These are phyloP conservation scores for Epizoanthus stellaris DNA, from an alignment of 92 coral and sea anemone genomes.

Conservation along the genomic window DNA sequence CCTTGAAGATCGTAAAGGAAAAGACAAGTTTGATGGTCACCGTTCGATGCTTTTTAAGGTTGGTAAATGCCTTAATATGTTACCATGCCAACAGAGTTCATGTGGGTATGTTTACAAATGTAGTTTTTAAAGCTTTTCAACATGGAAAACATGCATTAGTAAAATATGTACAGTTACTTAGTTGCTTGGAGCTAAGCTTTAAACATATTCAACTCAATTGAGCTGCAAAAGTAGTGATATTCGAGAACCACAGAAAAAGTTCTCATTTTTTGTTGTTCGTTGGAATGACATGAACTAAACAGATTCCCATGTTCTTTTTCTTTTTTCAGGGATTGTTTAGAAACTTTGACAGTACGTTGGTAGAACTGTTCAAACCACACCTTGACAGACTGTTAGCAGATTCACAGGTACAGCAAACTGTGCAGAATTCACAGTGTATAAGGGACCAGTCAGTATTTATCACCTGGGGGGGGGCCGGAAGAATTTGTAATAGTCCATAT, in stretches of 20 bases:
- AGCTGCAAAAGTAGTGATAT: too few relatives aligned
- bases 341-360: conserved; percentile 85
- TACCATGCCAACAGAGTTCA: neutral
- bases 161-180: too few relatives aligned
- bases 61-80: neutral
- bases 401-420: conserved; percentile 62
- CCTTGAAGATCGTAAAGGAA: conserved; percentile 96
- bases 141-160: too few relatives aligned
- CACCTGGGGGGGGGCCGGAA: too few relatives aligned
- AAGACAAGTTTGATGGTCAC: conserved; percentile 92
- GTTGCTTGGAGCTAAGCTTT: too few relatives aligned
- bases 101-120: too few relatives aligned
- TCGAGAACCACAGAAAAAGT: neutral
- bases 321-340: conserved; percentile 88
- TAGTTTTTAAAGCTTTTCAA: too few relatives aligned
- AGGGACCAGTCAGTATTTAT: too few relatives aligned
- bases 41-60: conserved; percentile 96
- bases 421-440: neutral
- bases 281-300: neutral
- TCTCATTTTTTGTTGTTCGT: neutral
- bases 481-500: too few relatives aligned
- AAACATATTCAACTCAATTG: too few relatives aligned
- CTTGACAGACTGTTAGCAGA: conserved; percentile 86
- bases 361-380: conserved; percentile 85
- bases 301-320: neutral